phyloP scores from a whole-genome alignment of 1,140 invertebrate genomes.

The Bombyx mandarina region DNA sequence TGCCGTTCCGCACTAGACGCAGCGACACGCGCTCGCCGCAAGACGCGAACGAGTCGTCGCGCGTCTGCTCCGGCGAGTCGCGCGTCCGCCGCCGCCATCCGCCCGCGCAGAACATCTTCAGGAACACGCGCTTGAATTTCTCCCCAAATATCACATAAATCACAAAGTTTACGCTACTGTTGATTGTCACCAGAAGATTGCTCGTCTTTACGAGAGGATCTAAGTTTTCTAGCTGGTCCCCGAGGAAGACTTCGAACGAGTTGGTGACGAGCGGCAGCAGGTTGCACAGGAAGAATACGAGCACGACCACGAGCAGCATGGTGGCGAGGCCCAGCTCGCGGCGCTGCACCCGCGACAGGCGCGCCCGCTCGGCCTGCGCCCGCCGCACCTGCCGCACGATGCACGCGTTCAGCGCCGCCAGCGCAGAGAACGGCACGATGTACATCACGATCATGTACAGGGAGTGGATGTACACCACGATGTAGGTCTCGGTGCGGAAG shows the following conservation, averaged over 20 bases:
- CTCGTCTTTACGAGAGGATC: slow-evolving; percentile 87
- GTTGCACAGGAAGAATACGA: slow-evolving; percentile 96
- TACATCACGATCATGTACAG: slow-evolving; percentile 94
- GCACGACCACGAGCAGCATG: slow-evolving; percentile 94
- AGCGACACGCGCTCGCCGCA: slow-evolving; percentile 79
- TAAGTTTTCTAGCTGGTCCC: slow-evolving; percentile 74
- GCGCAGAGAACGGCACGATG: slow-evolving; percentile 86
- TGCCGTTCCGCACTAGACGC: slow-evolving; percentile 73
- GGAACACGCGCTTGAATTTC: slow-evolving; percentile 93
- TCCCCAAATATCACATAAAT: slow-evolving; percentile 98
- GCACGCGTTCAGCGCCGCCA: slow-evolving; percentile 89
- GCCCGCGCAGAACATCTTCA: slow-evolving; percentile 87
- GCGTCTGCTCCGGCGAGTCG: slow-evolving; percentile 77
- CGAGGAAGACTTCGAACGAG: slow-evolving; percentile 84
- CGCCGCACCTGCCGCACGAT: slow-evolving; percentile 90
- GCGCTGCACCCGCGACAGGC: slow-evolving; percentile 83
- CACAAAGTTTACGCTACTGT: slow-evolving; percentile 97
- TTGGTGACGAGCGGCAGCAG: slow-evolving; percentile 91
- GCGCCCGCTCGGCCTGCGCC: slow-evolving; percentile 86
- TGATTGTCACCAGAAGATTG: slow-evolving; percentile 95
- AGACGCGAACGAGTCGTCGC: slow-evolving; percentile 85
- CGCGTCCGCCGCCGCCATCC: slow-evolving; percentile 71
- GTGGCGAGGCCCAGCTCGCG: slow-evolving; percentile 92
- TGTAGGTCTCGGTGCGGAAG: slow-evolving; percentile 84
- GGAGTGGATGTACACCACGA: slow-evolving; percentile 92